Evolutionary conservation across 2,113 vertebrate genomes (phyloP).

Genomic region (Chauna torquata): DNA sequence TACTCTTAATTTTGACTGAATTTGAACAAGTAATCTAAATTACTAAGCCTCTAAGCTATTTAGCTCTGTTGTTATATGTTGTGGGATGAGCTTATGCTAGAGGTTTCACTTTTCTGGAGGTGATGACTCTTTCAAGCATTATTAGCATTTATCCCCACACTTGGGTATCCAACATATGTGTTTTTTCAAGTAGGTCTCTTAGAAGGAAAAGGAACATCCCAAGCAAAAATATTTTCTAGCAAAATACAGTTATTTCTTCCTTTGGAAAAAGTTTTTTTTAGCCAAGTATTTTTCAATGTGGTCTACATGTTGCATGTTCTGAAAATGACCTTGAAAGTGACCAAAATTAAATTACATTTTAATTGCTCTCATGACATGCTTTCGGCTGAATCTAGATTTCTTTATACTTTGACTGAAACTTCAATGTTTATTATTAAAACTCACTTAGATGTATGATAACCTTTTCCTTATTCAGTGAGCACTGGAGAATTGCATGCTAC

Average conservation of each 20-base stretch:
- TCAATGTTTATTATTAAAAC: neutral
- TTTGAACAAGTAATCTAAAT: neutral
- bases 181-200: neutral
- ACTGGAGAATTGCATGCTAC: neutral
- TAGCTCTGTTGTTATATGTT: neutral
- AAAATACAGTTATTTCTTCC: neutral
- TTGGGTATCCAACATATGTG: rapidly evolving
- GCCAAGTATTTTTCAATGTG: neutral
- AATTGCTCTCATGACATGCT: neutral
- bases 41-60: neutral
- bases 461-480: neutral
- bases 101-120: neutral
- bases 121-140: neutral
- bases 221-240: neutral
- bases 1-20: neutral
- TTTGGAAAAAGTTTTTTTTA: neutral
- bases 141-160: rapidly evolving
- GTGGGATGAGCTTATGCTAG: neutral
- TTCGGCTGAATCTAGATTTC: neutral
- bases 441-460: neutral
- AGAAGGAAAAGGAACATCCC: neutral
- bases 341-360: neutral
- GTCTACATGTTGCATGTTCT: neutral
- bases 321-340: neutral
- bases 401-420: neutral